Conservation (phyloP, 2,113 vertebrate genomes). For the Mormoops blainvillei region DNA sequence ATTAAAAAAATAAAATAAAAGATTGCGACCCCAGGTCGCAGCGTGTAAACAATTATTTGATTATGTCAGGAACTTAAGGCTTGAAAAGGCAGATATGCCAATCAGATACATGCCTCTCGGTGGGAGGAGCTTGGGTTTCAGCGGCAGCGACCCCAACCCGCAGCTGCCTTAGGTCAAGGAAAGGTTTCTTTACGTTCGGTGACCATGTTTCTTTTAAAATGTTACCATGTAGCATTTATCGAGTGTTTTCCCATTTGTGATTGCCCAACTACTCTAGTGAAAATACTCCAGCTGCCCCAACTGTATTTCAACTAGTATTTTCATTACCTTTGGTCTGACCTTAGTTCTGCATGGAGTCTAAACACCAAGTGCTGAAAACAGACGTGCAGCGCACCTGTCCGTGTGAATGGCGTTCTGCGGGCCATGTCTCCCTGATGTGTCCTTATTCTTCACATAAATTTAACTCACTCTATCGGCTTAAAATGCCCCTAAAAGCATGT, state of each 20-base stretch:
- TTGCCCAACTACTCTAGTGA: no score
- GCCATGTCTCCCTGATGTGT: no score
- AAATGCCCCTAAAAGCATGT: not conserved
- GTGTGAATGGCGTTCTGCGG: not conserved
- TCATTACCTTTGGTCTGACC: not conserved
- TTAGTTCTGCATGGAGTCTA: not conserved
- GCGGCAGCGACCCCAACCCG: no score
- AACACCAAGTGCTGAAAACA: not conserved
- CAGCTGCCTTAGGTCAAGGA: not conserved
- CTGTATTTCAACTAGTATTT: not conserved
- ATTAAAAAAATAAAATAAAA: no score
- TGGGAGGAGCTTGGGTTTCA: not conserved
- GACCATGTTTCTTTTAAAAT: not conserved
- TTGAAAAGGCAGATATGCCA: not conserved
- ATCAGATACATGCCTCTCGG: fast-evolving
- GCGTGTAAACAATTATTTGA: not conserved
- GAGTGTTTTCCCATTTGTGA: fast-evolving
- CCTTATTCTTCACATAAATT: not conserved
- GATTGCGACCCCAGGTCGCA: no score
- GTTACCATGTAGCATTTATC: fast-evolving
- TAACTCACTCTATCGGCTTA: not conserved
- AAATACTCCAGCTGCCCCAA: fast-evolving
- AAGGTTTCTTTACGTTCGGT: not conserved
- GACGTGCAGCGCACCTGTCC: no score
- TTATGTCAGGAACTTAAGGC: not conserved